Percentiles rank a stretch among this genome's conserved stretches.
These are phyloP conservation scores for Ormyrus rosae DNA, from an alignment of 2,888 invertebrate species.

Conservation along the genomic window DNA sequence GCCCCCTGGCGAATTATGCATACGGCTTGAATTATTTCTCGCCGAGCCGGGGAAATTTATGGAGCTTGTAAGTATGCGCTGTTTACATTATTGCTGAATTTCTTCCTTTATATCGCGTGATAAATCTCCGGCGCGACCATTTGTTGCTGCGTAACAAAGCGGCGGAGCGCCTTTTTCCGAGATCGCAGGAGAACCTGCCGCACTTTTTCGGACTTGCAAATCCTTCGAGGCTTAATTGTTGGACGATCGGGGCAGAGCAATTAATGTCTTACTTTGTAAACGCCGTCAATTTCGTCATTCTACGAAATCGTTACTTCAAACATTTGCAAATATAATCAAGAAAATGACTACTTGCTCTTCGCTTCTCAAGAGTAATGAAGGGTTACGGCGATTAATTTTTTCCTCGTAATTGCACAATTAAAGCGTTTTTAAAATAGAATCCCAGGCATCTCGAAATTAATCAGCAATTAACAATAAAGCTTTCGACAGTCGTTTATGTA, in stretches of 20 bases:
- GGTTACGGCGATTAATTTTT: too few species aligned
- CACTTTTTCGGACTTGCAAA: not conserved
- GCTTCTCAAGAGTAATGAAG: too few species aligned
- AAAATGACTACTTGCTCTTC: too few species aligned
- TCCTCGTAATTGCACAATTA: too few species aligned
- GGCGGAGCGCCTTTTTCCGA: not conserved
- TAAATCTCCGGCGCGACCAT: conserved; percentile 31
- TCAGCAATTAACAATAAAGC: conserved; percentile 13
- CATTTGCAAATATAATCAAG: too few species aligned
- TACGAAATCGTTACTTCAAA: too few species aligned
- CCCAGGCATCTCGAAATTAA: too few species aligned
- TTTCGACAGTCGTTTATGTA: conserved; percentile 6
- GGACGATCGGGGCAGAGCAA: too few species aligned
- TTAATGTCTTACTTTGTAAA: too few species aligned
- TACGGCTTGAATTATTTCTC: conserved; percentile 45
- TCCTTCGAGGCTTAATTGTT: too few species aligned
- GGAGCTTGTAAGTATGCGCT: conserved; percentile 47
- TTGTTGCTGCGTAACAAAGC: conserved; percentile 25
- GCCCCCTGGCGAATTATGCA: conserved; percentile 50
- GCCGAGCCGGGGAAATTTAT: conserved; percentile 40
- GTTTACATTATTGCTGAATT: conserved; percentile 57
- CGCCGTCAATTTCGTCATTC: too few species aligned
- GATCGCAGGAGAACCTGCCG: too few species aligned
- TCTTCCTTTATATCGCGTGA: conserved; percentile 46
- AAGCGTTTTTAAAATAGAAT: not conserved